Base-by-base conservation (phyloP, 2,888 invertebrate genomes). In the Tinea pellionella region DNA sequence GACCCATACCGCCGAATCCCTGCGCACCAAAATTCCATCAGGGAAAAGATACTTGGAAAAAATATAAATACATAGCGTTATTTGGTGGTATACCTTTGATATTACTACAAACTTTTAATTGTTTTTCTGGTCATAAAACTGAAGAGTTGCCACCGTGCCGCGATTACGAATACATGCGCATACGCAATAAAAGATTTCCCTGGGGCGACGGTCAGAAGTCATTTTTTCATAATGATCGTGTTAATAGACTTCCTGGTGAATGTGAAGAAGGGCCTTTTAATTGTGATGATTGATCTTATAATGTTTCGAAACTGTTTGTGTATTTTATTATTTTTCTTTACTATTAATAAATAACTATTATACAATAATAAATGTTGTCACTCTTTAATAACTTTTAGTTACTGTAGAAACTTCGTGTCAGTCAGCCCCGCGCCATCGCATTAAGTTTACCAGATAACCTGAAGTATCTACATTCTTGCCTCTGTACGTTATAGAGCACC, bases 191-290 rank as follows among this genome's bases (percentile, higher is more conserved):
- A 85, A 92, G 90, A 68, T 97, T 93, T 80, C 96, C 96, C n/a
- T 97, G 97, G 97, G 94, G 96, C 58, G 94, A 95, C 71, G 96
- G 96, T 43, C 90, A 90, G 66, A 90, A 92, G 71, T 86, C 90
- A n/a, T 80, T 96, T 16, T 95, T 96, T 88, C 96, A 97, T 86
- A 96, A 96, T 75, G 91, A 92, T 7, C 89, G 91, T 59, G 70
- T 78, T 37, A 96, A 96, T 72, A 85, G 73, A 62, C 63, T 80
- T 56, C 81, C 83, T 0, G 80, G 77, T 8, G 83, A 85, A 63
- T 85, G 85, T 66, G 19, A 19, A 8, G 68, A 65, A 61, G 72
- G 74, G 19, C 72, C 70, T 1, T 62, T 71, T 1, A 77, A 77
- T 1, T 83, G 83, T 64, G 81, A 84, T 62, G 79, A 64, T 6